phyloP scores from a whole-genome alignment of 2,888 invertebrate species.

The Pasiphila rectangulata region DNA sequence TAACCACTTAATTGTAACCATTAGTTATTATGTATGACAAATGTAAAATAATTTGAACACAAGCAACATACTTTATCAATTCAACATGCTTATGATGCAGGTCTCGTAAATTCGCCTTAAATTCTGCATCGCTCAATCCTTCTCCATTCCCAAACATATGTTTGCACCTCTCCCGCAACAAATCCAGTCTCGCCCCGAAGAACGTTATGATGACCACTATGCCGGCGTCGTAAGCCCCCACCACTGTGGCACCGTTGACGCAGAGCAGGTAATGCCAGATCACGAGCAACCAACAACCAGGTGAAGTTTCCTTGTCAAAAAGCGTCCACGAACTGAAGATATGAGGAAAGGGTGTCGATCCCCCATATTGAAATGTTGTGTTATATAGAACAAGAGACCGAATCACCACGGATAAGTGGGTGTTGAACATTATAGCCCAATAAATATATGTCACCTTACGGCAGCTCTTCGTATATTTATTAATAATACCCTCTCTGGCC shows the following conservation, averaged over 20 bases:
- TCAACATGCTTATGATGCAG: conserved; percentile 52
- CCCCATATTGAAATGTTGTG: conserved; percentile 47
- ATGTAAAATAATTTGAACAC: not conserved
- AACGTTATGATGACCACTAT: conserved; percentile 61
- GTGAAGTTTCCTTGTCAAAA: conserved; percentile 57
- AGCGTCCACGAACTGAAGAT: conserved; percentile 71
- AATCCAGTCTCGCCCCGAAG: conserved; percentile 63
- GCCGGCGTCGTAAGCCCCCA: conserved; percentile 59
- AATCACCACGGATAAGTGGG: conserved; percentile 38
- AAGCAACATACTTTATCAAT: conserved; percentile 57
- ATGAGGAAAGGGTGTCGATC: conserved; percentile 59
- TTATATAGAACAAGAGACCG: conserved; percentile 54
- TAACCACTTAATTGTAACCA: too few relatives aligned
- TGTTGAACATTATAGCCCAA: conserved; percentile 60
- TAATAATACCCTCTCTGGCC: conserved; percentile 43
- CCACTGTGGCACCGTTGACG: conserved; percentile 52
- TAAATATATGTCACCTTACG: conserved; percentile 57
- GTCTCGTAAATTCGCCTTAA: conserved; percentile 40
- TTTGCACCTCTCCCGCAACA: conserved; percentile 58
- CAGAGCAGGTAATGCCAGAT: conserved; percentile 52
- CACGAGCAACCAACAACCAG: conserved; percentile 62
- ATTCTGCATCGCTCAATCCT: conserved; percentile 39
- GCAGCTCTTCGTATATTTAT: conserved; percentile 60
- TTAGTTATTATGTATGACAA: too few relatives aligned
- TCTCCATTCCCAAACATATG: conserved; percentile 47